Evolutionary conservation across 2,888 invertebrate species (phyloP), one percentile per base, ranked within the genome.

Genomic region (Craniophora ligustri): DNA sequence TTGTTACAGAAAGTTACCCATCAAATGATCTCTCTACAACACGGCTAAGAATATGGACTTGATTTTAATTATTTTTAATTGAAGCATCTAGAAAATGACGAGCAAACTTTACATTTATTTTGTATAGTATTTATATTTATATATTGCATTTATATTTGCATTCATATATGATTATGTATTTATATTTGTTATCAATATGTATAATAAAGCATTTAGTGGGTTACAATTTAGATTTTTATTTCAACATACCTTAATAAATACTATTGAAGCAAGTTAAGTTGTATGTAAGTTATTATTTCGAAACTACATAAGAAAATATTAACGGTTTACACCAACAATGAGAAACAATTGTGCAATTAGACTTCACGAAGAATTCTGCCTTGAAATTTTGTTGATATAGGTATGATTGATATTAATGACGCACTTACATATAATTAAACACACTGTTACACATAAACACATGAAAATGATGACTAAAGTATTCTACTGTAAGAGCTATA

Each of bases 141-240:
- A n/a, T n/a, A 26, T 26, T 26, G n/a, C n/a, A n/a, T n/a, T 2
- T 10, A 10, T n/a, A 2, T 21, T 21, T n/a, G n/a, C n/a, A 8
- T 21, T 8, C 8, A 21, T 21, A 8, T 3, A 8, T 23, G 10
- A 23, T 23, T n/a, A n/a, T n/a, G n/a, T n/a, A n/a, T n/a, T n/a
- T n/a, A 23, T 26, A 26, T 26, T 26, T 26, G n/a, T 4, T 4
- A n/a, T n/a, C 5, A 26, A 36, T 73, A 67, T 72, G 44, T 75
- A 67, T 75, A 66, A 61, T 76, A 78, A 78, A 79, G 68, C 72
- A 80, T 73, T 76, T 75, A 76, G 79, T 78, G 82, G 80, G 78
- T 72, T 50, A 38, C 1, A 6, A 14, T 21, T 6, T n/a, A 54
- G 39, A 44, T 67, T 71, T 67, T 64, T 46, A 55, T 70, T 60